Percentiles rank a stretch among this genome's conserved stretches.
Evolutionary conservation across 2,113 vertebrate genomes (phyloP).

Genomic region (Australoheros scitulus): DNA sequence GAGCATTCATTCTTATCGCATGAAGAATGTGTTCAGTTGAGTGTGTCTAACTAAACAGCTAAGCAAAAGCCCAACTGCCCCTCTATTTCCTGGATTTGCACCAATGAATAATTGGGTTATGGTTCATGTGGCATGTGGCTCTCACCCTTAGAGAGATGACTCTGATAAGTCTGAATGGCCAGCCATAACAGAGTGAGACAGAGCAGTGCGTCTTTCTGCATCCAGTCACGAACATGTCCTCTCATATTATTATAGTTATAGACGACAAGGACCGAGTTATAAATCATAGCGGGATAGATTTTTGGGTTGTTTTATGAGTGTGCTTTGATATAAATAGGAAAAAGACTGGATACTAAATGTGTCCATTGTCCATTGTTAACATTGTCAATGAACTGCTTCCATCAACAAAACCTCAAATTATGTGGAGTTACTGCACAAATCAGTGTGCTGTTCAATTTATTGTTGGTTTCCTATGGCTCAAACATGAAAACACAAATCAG

Average conservation of each 20-base stretch:
- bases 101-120: slow-evolving; percentile 64
- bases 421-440: background rate
- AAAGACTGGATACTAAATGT: background rate
- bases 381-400: background rate
- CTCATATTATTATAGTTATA: slow-evolving; percentile 23
- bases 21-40: slow-evolving; percentile 21
- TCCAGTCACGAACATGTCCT: slow-evolving; percentile 35
- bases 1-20: background rate
- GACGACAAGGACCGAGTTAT: background rate
- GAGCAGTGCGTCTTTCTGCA: slow-evolving; percentile 21
- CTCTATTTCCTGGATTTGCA: slow-evolving; percentile 34
- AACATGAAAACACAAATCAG: background rate
- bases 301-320: background rate
- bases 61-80: slow-evolving; percentile 17
- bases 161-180: slow-evolving; percentile 35
- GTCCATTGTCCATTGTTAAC: background rate
- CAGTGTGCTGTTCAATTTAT: background rate
- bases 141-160: slow-evolving; percentile 14
- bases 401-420: background rate
- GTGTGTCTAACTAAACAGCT: slow-evolving; percentile 13
- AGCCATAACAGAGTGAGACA: slow-evolving; percentile 45
- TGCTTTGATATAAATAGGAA: background rate
- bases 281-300: background rate
- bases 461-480: background rate
- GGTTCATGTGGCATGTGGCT: slow-evolving; percentile 53